Evolutionary conservation across 2,888 invertebrate species (phyloP).

Genomic region (Caenorhabditis japonica): DNA sequence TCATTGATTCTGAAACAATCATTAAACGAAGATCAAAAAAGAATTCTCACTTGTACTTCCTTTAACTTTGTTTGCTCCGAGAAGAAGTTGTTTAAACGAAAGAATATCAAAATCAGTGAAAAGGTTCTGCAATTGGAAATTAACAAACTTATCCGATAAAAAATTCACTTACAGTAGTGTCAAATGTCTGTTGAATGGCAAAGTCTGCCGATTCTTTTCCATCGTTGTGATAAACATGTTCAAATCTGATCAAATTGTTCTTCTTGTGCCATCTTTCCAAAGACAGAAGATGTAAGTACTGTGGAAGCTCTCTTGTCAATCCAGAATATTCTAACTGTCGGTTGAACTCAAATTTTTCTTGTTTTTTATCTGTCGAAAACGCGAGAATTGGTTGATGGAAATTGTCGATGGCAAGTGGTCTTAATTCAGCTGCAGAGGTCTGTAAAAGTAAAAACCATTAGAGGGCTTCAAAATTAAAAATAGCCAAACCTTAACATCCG

Average conservation of each 20-base stretch:
- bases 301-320: constrained; percentile 61
- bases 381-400: constrained; percentile 71
- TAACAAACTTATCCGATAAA: not conserved
- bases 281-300: constrained; percentile 78
- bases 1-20: not conserved
- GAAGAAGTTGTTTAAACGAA: constrained; percentile 39
- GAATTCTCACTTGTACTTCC: not conserved
- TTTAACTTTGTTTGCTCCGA: constrained; percentile 53
- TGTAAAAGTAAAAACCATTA: not conserved
- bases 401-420: constrained; percentile 63
- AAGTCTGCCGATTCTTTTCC: constrained; percentile 69
- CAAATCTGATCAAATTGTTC: constrained; percentile 78
- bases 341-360: constrained; percentile 33
- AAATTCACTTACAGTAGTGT: constrained; percentile 77
- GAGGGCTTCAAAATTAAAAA: too few species aligned
- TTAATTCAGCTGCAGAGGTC: constrained; percentile 52
- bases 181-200: constrained; percentile 76
- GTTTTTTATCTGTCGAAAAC: constrained; percentile 53
- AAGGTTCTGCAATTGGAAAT: constrained; percentile 43
- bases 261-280: constrained; percentile 77
- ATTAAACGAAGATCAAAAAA: not conserved
- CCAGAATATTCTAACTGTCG: constrained; percentile 58
- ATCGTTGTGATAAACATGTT: constrained; percentile 77
- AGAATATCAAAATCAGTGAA: constrained; percentile 57
- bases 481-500: constrained; percentile 35